Conservation (phyloP, 2,113 vertebrate genomes). For the Porphyrio hochstetteri region DNA sequence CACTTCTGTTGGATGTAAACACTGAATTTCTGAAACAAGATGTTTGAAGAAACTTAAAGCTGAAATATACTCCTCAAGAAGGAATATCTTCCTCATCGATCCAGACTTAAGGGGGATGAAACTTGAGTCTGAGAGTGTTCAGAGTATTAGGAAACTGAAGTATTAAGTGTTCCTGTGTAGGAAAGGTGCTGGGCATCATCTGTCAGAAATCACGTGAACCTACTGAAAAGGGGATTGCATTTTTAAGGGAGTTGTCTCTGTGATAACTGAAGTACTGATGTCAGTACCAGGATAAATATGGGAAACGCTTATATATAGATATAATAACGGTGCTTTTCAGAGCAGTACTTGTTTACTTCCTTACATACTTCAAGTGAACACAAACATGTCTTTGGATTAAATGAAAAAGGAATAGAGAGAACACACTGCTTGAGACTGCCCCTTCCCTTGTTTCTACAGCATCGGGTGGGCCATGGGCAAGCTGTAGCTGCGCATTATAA, state of each 20-base stretch:
- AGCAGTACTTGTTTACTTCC: background rate
- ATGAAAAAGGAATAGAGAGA: background rate
- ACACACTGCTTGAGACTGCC: background rate
- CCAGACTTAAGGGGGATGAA: background rate
- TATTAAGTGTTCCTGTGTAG: background rate
- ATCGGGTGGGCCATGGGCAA: constrained; percentile 77
- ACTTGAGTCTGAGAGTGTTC: background rate
- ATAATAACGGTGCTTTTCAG: background rate
- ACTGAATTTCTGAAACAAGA: background rate
- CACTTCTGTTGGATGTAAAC: background rate
- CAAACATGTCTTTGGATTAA: background rate
- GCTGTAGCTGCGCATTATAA: constrained; percentile 95
- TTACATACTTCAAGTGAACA: background rate
- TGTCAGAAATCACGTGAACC: background rate
- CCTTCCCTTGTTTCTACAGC: constrained; percentile 56
- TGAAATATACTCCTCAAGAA: background rate
- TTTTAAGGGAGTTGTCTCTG: background rate
- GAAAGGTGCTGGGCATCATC: background rate
- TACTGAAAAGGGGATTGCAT: background rate
- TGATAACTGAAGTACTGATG: background rate
- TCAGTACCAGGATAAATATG: background rate
- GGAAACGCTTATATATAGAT: background rate
- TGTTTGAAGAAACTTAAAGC: background rate
- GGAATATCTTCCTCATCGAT: background rate
- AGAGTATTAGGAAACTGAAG: background rate